Evolutionary conservation across 2,888 invertebrate species (phyloP).

Genomic region (Aphrophora alni): DNA sequence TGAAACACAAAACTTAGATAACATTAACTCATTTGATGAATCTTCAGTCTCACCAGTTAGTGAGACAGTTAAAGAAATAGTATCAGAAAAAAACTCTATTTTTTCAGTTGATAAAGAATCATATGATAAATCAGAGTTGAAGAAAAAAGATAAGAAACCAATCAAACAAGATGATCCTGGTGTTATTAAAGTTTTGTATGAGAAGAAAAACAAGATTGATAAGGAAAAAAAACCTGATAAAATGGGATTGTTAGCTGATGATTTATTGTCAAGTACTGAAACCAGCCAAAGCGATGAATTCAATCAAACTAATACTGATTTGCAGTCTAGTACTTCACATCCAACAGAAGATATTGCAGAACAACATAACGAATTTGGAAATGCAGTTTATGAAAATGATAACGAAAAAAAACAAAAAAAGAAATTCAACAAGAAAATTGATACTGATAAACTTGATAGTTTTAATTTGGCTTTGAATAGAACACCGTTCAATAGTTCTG

Average conservation of each 20-base stretch:
- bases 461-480: background rate
- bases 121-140: conserved; percentile 33
- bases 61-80: background rate
- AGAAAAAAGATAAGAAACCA: conserved; percentile 44
- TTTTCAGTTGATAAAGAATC: conserved; percentile 26
- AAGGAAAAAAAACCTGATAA: conserved; percentile 35
- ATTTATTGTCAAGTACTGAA: conserved; percentile 35
- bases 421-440: conserved; percentile 29
- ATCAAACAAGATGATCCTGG: conserved; percentile 40
- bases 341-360: background rate
- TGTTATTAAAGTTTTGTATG: conserved; percentile 28
- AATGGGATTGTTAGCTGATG: background rate
- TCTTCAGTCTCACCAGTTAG: background rate
- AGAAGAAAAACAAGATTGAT: conserved; percentile 42
- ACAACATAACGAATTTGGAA: conserved; percentile 24
- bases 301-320: background rate
- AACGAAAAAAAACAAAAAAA: conserved; percentile 26
- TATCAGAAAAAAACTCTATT: background rate
- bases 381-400: conserved; percentile 32
- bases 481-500: background rate
- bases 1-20: background rate
- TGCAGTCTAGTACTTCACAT: background rate
- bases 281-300: background rate
- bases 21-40: background rate
- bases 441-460: background rate